Evolutionary conservation across 2,888 invertebrate species (phyloP), one percentile per base, ranked within the genome.

Genomic region (Stenodema calcarata): DNA sequence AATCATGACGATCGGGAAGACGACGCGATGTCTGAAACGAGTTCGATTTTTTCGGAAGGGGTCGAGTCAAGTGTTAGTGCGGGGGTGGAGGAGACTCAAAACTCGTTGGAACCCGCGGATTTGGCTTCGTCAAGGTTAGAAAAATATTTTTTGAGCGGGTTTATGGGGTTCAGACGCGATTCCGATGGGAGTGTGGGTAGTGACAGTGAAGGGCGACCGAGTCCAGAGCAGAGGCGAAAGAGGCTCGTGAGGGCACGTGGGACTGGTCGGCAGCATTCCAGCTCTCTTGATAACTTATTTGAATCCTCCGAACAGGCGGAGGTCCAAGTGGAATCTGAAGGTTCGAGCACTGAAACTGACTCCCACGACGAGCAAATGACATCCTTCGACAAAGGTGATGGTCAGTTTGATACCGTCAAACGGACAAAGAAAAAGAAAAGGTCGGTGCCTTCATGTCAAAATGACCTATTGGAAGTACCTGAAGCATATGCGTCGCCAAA

Each of bases 181-280:
- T 95, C 95, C 0, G 96, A 96, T 89, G 97, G 96, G 0, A 96
- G 96, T 90, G 97, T 97, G 0, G 97, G 97, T 7, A 97, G 97
- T 91, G 97, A 97, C 90, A 96, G 96, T 90, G 97, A 97, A 90
- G 97, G 97, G 0, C 94, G 94, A 89, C 96, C 96, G 3, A 97
- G 96, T 91, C 97, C 97, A 0, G 96, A 96, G 90, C 96, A 97
- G 90, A 92, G 96, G 11, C 93, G 96, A 87, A 97, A 97, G 90
- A 93, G 95, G 50, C 91, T 96, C 87, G 96, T 96, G 0, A 93
- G 96, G 16, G 96, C 96, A 6, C 93, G 97, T 70, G 96, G 96
- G 6, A 95, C 96, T 0, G 96, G 96, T 0, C 92, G 96, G 79
- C 96, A 96, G 16, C 96, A 96, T 91, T 95, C 95, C 86, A 95